Evolutionary conservation across 2,888 invertebrate genomes (phyloP), one percentile per base, ranked within the genome.

Genomic region (Fissipunctia ypsillon): DNA sequence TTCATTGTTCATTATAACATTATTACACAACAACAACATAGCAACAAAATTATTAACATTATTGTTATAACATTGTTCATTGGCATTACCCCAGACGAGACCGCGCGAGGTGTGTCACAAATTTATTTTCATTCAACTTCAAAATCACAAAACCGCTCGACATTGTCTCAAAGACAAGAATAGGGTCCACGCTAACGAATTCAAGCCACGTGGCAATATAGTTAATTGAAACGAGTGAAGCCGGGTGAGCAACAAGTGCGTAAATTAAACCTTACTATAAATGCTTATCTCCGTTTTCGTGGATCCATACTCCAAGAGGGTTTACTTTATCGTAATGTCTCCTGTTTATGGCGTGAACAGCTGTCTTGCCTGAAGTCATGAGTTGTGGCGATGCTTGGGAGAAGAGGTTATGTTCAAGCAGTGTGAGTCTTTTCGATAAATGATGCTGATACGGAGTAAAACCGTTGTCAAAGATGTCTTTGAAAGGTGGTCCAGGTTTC

Each of bases 181-280:
- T 86, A 85, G 75, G 76, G 65, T 38, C 73, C 78, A 12, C 45
- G 74, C 77, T 89, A 88, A 90, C 85, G 79, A 88, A 91, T 90
- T 90, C 90, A 86, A 84, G 81, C 80, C 88, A 84, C 90, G 90
- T 84, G 82, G 88, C 87, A 84, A 87, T 88, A 85, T 87, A 89
- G 85, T 90, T 90, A 91, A 91, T 91, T 90, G 90, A 89, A 89
- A 85, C 81, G 85, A 87, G 88, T 83, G 84, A 81, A 84, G 77
- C 80, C 64, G 80, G 78, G 84, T 69, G 78, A 70, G 89, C 91
- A 91, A 91, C 91, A 92, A 91, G 92, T 91, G 85, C 81, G 87
- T 87, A 87, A 89, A 91, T 89, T 89, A 89, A 89, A 73, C 76
- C 70, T 72, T 76, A 67, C 80, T 68, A 69, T 73, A 77, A 74